phyloP scores from a whole-genome alignment of 53 echinoderm and acorn worm genomes.

The Hippasteria phrygiana region DNA sequence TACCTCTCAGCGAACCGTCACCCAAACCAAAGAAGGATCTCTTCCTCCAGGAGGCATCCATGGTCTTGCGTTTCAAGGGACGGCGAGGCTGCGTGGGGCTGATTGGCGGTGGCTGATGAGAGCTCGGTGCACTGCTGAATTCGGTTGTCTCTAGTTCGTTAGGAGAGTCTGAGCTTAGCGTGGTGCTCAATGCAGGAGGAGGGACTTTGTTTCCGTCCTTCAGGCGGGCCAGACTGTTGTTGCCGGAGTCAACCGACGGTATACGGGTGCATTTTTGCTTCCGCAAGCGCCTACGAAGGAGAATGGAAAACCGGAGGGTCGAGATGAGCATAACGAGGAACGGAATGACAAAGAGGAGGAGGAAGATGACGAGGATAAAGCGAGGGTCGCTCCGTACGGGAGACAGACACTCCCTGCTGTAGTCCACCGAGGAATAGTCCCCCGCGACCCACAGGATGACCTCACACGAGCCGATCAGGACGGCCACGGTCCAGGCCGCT shows the following conservation, averaged over 20 bases:
- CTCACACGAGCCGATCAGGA: conserved; percentile 46
- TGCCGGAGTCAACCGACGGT: background rate
- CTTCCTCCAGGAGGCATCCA: background rate
- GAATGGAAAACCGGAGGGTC: conserved; percentile 36
- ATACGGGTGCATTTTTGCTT: background rate
- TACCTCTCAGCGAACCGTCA: background rate
- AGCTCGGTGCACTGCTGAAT: conserved; percentile 1
- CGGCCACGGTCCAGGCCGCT: conserved; percentile 29
- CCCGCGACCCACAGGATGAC: conserved; percentile 9
- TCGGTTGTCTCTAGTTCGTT: conserved; percentile 36
- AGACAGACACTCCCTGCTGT: conserved; percentile 50
- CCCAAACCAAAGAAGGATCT: conserved; percentile 57
- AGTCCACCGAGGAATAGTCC: conserved; percentile 47
- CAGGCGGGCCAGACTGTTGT: background rate
- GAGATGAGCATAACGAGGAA: conserved; percentile 48
- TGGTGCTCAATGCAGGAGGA: background rate
- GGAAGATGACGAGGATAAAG: conserved; percentile 41
- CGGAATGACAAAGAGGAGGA: conserved; percentile 42
- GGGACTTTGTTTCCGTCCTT: background rate
- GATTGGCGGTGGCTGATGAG: background rate
- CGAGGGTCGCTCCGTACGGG: conserved; percentile 42
- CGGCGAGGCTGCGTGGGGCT: background rate
- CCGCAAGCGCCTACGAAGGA: conserved; percentile 40
- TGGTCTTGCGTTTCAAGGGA: conserved; percentile 13
- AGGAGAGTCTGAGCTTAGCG: background rate